These are phyloP conservation scores for Sander vitreus DNA, from an alignment of 2,113 vertebrate genomes.

Conservation along the genomic window DNA sequence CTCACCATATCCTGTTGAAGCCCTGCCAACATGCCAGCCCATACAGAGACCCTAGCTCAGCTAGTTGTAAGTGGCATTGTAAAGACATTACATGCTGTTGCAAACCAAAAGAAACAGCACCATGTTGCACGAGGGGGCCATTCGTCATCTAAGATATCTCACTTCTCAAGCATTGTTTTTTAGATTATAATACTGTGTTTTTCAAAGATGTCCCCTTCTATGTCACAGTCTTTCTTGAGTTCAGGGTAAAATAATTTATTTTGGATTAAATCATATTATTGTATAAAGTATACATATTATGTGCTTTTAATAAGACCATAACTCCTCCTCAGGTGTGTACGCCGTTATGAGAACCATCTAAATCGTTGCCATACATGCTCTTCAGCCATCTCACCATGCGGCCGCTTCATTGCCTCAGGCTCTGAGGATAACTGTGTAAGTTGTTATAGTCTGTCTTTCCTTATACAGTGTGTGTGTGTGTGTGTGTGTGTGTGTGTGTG, in stretches of 20 bases:
- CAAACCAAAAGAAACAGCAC: constrained; percentile 59
- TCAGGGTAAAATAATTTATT: not conserved
- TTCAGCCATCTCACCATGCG: constrained; percentile 89
- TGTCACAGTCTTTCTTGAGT: not conserved
- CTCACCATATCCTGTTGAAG: constrained; percentile 58
- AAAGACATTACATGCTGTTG: constrained; percentile 76
- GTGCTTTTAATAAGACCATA: not conserved
- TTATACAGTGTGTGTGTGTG: not conserved
- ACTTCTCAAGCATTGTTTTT: not conserved
- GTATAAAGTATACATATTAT: not conserved
- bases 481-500: too few relatives aligned
- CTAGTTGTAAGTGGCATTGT: constrained; percentile 58
- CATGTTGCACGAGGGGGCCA: constrained; percentile 51
- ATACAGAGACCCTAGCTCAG: constrained; percentile 31
- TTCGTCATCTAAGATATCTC: constrained; percentile 41
- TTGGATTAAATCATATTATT: not conserved
- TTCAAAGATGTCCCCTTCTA: not conserved
- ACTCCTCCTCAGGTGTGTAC: constrained; percentile 85
- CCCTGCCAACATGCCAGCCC: constrained; percentile 52
- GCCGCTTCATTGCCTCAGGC: constrained; percentile 87
- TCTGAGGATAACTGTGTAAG: constrained; percentile 91
- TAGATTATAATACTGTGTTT: not conserved
- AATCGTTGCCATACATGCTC: constrained; percentile 85
- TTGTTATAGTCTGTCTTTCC: constrained; percentile 6
- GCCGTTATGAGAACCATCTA: constrained; percentile 87